Evolutionary conservation across 1,140 invertebrate species (phyloP), one percentile per base, ranked within the genome.

Genomic region (Drosophila arizonae): DNA sequence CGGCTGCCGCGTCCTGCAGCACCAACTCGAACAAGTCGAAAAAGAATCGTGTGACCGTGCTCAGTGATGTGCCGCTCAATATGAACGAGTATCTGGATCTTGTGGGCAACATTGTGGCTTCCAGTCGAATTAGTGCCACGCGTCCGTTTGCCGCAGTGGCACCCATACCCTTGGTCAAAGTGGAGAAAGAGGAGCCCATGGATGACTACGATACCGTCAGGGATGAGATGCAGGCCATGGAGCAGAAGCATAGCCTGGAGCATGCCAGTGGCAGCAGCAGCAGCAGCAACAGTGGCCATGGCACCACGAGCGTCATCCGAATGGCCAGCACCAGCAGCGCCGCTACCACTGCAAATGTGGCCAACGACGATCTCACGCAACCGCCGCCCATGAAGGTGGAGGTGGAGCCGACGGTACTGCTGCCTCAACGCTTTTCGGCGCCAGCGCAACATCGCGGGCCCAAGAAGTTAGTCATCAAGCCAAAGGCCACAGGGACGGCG

Each of bases 401-500:
- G 52, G 85, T 76, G 15, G 84, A 85, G 26, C 28, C 70, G 21
- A 88, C 84, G 4, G 65, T 62, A 36, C 39, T 88, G 45, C 55
- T 75, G 8, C 77, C 77, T 10, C 82, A 81, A 51, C 72, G 75
- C 15, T 71, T 85, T 45, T 66, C 77, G 6, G 63, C 76, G 4
- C 74, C 76, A 24, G 64, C 76, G 8, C 74, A 80, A 50, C 86
- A 82, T 24, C 88, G 81, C 28, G 90, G 90, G 13, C 90, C 90
- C 46, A 91, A 91, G 66, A 91, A 91, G 70, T 87, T 91, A 69
- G 76, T 91, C 75, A 91, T 91, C 65, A 91, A 91, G 75, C 90
- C 90, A 82, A 91, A 91, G 86, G 77, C 72, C 45, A 75, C 75
- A 48, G 65, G 68, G 51, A 43, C 72, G 48, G 50, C 75, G 4